These are phyloP conservation scores for Lagorchestes hirsutus DNA, from an alignment of 2,797 vertebrate species.

Conservation along the genomic window DNA sequence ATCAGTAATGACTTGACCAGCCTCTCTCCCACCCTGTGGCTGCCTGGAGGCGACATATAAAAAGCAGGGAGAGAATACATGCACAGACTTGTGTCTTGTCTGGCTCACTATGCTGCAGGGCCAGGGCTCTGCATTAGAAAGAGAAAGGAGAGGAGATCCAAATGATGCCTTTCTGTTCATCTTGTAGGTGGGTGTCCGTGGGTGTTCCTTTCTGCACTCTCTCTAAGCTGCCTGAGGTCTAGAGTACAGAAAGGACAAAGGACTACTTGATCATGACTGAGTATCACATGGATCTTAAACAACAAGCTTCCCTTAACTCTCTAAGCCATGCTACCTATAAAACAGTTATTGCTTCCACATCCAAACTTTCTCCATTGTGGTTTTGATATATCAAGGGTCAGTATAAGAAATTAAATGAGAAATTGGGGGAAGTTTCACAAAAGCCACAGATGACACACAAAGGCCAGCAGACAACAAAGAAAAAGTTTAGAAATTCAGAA, in stretches of 20 bases:
- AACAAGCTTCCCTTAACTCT: not conserved
- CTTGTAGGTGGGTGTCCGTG: not conserved
- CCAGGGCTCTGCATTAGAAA: not conserved
- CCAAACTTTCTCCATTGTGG: not conserved
- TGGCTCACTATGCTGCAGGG: not conserved
- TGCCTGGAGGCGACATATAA: not conserved
- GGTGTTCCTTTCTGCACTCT: not conserved
- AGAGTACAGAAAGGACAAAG: not conserved
- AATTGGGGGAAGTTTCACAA: not conserved
- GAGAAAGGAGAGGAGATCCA: not conserved
- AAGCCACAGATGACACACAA: not conserved
- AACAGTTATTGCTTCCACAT: not conserved
- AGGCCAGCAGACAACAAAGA: not conserved
- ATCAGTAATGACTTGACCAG: not conserved
- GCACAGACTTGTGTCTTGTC: not conserved
- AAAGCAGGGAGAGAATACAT: not conserved
- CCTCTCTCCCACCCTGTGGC: not conserved
- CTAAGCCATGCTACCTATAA: not conserved
- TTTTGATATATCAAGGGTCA: not conserved
- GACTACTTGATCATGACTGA: not conserved
- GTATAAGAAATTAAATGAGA: not conserved
- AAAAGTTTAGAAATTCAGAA: not conserved
- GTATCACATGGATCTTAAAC: not conserved
- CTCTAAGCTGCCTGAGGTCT: not conserved
- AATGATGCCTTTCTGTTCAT: not conserved